Base-by-base conservation (phyloP, 2,113 vertebrate genomes). In the western clawed frog (Xenopus tropicalis) region DNA sequence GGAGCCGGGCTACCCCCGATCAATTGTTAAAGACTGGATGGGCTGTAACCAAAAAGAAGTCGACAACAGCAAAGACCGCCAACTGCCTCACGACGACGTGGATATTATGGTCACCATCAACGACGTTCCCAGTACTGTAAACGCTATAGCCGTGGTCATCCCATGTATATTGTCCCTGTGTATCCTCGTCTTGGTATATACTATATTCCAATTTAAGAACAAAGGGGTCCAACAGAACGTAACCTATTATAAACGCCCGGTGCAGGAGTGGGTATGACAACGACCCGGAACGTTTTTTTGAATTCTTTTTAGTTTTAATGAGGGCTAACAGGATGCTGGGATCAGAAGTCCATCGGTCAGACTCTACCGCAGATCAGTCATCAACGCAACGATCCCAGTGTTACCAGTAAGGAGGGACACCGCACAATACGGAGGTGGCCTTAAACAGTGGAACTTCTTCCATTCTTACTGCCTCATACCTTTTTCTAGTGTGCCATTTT, bases 81-180 rank as follows among this genome's bases (percentile, higher is more conserved):
- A 91, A 73, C 89, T 95, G 51, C 92, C 95, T 11, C 93, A 93
- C 0, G 95, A 98, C 0, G 97, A 98, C 0, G 94, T 98, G 80
- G 97, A 97, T 85, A 98, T 98, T 88, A 98, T 97, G 94, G 97
- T 98, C 81, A 94, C 95, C 83, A 96, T 98, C 85, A 95, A 98
- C 0, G 96, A 98, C 2, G 85, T 94, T 73, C 95, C 96, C 1
- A 93, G 94, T 72, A 97, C 96, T 0, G 95, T 99, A 81, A 99
- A 99, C 14, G 96, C 96, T 17, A 95, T 98, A 37, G 97, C 97
- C 0, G 96, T 99, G 80, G 97, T 99, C 69, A 98, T 99, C 81
- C 97, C 97, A 29, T 98, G 96, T 91, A 93, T 96, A 80, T 88
- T 99, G 82, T 96, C 95, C 10, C 90, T 99, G 72, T 99, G 97